Percentiles rank a stretch among this genome's conserved stretches.
Evolutionary conservation across 1,140 invertebrate species (phyloP).

Genomic region (Macrostomum lignano): DNA sequence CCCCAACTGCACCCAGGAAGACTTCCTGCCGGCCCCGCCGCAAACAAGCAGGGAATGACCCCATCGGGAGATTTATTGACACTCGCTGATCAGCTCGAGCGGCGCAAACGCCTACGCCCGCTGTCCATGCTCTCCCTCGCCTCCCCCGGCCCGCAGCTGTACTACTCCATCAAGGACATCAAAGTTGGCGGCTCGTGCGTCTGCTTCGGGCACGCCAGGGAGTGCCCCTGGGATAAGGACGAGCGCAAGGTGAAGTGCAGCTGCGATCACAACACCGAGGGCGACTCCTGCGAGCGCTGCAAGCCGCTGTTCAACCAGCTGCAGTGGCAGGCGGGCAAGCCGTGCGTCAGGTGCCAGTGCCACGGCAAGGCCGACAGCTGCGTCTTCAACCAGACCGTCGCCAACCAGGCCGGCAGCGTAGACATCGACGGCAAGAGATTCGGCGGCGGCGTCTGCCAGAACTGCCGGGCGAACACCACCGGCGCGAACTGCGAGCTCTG

Average conservation of each 20-base stretch:
- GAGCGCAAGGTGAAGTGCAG: slow-evolving; percentile 36
- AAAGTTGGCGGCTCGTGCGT: slow-evolving; percentile 76
- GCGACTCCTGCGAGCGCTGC: slow-evolving; percentile 64
- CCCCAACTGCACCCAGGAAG: too few relatives aligned
- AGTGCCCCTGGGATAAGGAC: slow-evolving; percentile 31
- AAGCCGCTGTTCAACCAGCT: slow-evolving; percentile 59
- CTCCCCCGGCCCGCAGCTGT: too few relatives aligned
- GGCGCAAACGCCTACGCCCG: too few relatives aligned
- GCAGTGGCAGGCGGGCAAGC: slow-evolving; percentile 15
- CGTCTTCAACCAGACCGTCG: slow-evolving; percentile 48
- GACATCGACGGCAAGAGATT: slow-evolving; percentile 63
- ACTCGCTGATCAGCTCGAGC: too few relatives aligned
- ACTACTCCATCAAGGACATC: slow-evolving; percentile 87
- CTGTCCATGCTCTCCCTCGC: too few relatives aligned
- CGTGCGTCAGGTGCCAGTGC: slow-evolving; percentile 61
- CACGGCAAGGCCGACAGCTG: slow-evolving; percentile 69
- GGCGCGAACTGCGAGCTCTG: slow-evolving; percentile 81
- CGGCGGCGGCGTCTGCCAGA: slow-evolving; percentile 54
- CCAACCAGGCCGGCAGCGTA: slow-evolving; percentile 42
- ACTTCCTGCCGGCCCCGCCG: too few relatives aligned
- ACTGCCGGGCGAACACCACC: slow-evolving; percentile 50
- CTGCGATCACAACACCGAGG: slow-evolving; percentile 84
- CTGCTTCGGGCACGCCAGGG: slow-evolving; percentile 77
- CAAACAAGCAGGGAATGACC: too few relatives aligned
- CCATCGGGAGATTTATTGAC: too few relatives aligned